Evolutionary conservation across 2,113 vertebrate species (phyloP).

Genomic region (Colaptes auratus): DNA sequence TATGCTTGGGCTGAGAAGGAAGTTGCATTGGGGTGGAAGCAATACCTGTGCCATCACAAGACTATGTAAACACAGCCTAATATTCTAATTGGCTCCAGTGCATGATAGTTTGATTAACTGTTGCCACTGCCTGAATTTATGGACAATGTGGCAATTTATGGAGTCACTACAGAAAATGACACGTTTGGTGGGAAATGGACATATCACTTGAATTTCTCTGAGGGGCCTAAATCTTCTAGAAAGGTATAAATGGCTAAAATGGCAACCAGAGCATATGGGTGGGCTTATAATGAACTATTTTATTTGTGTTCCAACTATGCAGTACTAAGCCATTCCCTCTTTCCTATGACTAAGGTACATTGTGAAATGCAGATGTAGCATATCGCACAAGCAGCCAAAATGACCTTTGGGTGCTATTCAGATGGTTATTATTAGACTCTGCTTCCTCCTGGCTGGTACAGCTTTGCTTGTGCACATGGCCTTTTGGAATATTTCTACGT

Average conservation of each 20-base stretch:
- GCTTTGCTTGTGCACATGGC: not conserved
- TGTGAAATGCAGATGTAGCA: constrained; percentile 51
- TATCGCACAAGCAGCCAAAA: not conserved
- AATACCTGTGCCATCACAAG: not conserved
- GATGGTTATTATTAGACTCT: constrained; percentile 9
- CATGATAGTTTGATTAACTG: constrained; percentile 20
- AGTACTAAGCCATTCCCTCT: not conserved
- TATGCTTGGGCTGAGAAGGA: not conserved
- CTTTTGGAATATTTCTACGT: not conserved
- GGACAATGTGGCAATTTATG: not conserved
- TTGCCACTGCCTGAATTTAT: constrained; percentile 1
- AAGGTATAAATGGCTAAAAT: not conserved
- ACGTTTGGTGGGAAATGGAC: not conserved
- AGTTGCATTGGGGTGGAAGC: not conserved
- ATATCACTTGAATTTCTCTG: not conserved
- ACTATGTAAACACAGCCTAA: not conserved
- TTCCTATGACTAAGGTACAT: not conserved
- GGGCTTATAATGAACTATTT: not conserved
- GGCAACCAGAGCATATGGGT: not conserved
- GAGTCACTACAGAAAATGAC: not conserved
- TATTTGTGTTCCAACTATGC: not conserved
- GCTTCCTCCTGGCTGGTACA: not conserved
- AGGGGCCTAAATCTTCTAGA: not conserved
- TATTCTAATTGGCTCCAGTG: not conserved
- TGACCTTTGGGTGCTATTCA: constrained; percentile 44